Evolutionary conservation across 1,140 invertebrate species (phyloP), one percentile per base, ranked within the genome.

Genomic region (Cydia splendana): DNA sequence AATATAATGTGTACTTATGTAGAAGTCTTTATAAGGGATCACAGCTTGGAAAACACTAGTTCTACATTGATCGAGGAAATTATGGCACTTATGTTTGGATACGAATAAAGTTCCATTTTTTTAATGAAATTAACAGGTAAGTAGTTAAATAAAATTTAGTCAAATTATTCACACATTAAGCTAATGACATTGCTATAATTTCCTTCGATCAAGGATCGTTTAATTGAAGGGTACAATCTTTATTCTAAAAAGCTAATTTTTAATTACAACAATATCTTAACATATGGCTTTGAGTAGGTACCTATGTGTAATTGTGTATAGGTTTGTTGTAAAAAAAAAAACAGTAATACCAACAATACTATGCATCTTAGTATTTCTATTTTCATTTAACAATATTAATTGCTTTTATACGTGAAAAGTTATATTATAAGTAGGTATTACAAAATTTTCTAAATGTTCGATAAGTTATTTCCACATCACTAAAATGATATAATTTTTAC

Each of bases 21-120:
- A 91, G 88, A 91, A 92, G 91, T 92, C 91, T 92, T 92, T 91
- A 91, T 87, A 87, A 89, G 90, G 91, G 91, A 92, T 92, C 91
- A 92, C 91, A 92, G 91, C 88, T 91, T 77, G 88, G 91, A 89
- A 91, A 91, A 91, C 80, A 83, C 90, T 91, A 91, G 86, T 85
- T 87, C 85, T 86, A 88, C 83, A 87, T 82, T 84, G 80, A 81
- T 78, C 75, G 74, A 79, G 80, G 82, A 81, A 48, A 83, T 74
- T 77, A 65, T 74, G 9, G 34, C 67, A 71, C n/a, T 1, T 12
- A 69, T 38, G 51, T n/a, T 53, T 53, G 15, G 4, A 7, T 53
- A 53, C 3, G 6, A 53, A 53, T n/a, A 7, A 28, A 2, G 9
- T 65, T 65, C 20, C 13, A 13, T 53, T n/a, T 53, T 53, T n/a